Conservation (phyloP, 1,140 invertebrate species). For the Drosophila lacertosa region DNA sequence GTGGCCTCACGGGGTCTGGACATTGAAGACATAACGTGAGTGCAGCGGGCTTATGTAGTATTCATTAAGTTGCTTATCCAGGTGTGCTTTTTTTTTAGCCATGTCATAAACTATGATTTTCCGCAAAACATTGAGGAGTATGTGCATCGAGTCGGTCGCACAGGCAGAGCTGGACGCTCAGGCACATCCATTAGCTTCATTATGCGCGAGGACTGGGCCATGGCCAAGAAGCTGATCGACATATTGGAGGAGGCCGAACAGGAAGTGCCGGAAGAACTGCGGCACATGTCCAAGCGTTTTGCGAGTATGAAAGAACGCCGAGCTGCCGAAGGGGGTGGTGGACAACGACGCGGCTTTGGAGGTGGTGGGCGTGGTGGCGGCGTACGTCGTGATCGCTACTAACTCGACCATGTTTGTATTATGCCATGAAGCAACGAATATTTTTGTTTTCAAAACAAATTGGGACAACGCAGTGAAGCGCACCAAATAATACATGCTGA, state of each 20-base stretch:
- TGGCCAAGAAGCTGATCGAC: constrained; percentile 91
- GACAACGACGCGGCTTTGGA: constrained; percentile 66
- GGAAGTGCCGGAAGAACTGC: constrained; percentile 89
- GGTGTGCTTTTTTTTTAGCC: constrained; percentile 37
- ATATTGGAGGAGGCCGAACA: constrained; percentile 92
- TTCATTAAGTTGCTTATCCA: not conserved
- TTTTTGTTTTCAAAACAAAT: constrained; percentile 17
- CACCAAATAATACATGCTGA: constrained; percentile 18
- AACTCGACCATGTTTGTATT: constrained; percentile 7
- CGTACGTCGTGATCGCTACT: constrained; percentile 28
- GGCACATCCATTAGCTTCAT: constrained; percentile 93
- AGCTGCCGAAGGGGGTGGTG: constrained; percentile 83
- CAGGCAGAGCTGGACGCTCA: constrained; percentile 93
- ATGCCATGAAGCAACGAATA: not conserved
- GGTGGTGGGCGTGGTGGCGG: constrained; percentile 32
- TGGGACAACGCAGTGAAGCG: constrained; percentile 49
- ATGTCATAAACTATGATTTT: constrained; percentile 95
- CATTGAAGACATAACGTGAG: constrained; percentile 95
- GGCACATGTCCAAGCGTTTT: constrained; percentile 89
- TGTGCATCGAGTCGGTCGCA: constrained; percentile 94
- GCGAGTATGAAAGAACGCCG: constrained; percentile 87
- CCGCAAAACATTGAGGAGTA: constrained; percentile 96
- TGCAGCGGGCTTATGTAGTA: constrained; percentile 31
- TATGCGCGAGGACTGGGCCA: constrained; percentile 91
- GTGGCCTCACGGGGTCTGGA: constrained; percentile 96